Base-by-base conservation (phyloP, 2,888 invertebrate species). In the Augiades crinisus region DNA sequence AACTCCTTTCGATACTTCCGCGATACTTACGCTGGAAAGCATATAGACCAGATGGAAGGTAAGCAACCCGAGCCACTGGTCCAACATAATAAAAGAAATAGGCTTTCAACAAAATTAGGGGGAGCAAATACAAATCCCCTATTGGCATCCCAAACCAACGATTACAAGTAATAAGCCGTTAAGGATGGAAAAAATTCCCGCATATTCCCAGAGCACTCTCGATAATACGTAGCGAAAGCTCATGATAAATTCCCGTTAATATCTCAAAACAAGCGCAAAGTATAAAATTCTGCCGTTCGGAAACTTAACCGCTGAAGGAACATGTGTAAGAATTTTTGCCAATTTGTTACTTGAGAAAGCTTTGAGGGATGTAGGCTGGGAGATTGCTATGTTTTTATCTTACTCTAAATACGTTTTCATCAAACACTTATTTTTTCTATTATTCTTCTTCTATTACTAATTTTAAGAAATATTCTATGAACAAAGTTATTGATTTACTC, bases 321-420 rank as follows among this genome's bases (percentile, higher is more conserved):
- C 70, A 76, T 73, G 72, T 79, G 78, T 70, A 67, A 66, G 70
- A 76, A 75, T 80, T 81, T 80, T 79, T 73, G 72, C 69, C 80
- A 78, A 81, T 81, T 81, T 80, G 73, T 80, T 76, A 75, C 65
- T 53, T 47, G 58, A 37, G 58, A 57, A 59, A 58, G 63, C 61
- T 60, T 58, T 59, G 56, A 57, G 52, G 54, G 37, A 53, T 13
- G 37, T 63, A 64, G 63, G 5, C 38, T 24, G 41, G 24, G 67
- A 58, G 64, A 40, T 24, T 12, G 22, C 1, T 27, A n/a, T 6
- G 24, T 12, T 30, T 27, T 27, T 10, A 2, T 19, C 12, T 1
- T 34, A 24, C 19, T 5, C n/a, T n/a, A n/a, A n/a, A n/a, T n/a
- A n/a, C n/a, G n/a, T n/a, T n/a, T n/a, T n/a, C n/a, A n/a, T n/a